Evolutionary conservation across 2,888 invertebrate species (phyloP).

Genomic region (Caenorhabditis wallacei): DNA sequence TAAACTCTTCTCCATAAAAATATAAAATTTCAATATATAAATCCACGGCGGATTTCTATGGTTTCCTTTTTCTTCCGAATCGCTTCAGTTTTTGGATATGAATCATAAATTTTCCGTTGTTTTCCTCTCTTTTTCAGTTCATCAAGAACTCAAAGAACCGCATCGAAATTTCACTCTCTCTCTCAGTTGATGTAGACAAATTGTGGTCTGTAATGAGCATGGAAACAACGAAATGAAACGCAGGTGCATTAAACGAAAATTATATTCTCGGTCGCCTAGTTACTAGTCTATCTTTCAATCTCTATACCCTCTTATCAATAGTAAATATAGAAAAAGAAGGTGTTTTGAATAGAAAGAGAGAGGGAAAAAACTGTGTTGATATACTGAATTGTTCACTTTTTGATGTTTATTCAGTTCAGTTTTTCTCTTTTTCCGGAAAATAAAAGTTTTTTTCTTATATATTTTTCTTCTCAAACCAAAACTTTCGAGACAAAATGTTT

Average conservation of each 20-base stretch:
- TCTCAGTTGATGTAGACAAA: constrained; percentile 10
- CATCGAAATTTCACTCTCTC: not conserved
- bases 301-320: constrained; percentile 20
- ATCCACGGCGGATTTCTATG: constrained; percentile 7
- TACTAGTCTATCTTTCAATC: constrained; percentile 21
- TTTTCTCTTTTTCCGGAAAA: not conserved
- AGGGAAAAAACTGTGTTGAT: constrained; percentile 8
- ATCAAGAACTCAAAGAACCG: constrained; percentile 20
- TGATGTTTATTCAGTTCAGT: not conserved
- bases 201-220: constrained; percentile 9
- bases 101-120: not conserved
- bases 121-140: not conserved
- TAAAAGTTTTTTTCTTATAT: no score
- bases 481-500: no score
- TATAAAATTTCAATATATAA: no score
- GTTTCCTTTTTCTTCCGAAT: constrained; percentile 2
- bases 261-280: constrained; percentile 35
- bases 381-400: not conserved
- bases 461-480: no score
- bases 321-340: constrained; percentile 1
- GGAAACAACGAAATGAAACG: constrained; percentile 32
- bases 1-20: no score
- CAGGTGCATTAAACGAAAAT: not conserved
- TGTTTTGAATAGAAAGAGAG: not conserved
- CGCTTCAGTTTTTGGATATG: not conserved